These are phyloP conservation scores for Oreochromis grahami DNA, from an alignment of 2,797 vertebrate genomes.

Conservation along the genomic window DNA sequence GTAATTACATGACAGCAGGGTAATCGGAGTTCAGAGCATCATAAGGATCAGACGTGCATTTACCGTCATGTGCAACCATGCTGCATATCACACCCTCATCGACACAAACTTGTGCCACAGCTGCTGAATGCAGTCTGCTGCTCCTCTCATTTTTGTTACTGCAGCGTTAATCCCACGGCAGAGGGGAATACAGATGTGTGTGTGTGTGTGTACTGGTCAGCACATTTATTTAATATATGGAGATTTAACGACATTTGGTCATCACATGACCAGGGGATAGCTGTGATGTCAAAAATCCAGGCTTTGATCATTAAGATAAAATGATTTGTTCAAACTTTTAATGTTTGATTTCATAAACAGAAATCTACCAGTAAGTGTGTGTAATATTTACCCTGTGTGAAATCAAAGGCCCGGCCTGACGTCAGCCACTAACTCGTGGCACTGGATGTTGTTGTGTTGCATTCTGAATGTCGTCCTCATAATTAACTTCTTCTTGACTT, in stretches of 20 bases:
- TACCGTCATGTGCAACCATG: background rate
- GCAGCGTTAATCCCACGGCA: background rate
- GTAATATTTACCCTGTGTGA: accelerated
- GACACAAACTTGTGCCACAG: background rate
- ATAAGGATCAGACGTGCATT: background rate
- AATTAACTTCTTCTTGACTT: background rate
- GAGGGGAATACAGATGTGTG: background rate
- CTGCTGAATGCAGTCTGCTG: background rate
- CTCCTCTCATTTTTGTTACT: background rate
- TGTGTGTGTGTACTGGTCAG: background rate
- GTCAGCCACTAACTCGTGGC: background rate
- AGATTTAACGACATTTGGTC: background rate
- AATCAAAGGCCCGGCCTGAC: background rate
- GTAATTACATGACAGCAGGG: background rate
- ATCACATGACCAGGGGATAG: background rate
- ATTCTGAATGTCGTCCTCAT: background rate
- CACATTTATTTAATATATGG: background rate
- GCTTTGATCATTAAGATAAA: background rate
- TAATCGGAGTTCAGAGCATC: background rate
- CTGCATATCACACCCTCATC: background rate
- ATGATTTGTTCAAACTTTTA: background rate
- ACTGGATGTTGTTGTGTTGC: background rate
- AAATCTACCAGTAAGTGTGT: background rate
- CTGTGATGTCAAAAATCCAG: background rate
- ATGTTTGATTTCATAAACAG: background rate